phyloP scores from a whole-genome alignment of 2,113 vertebrate genomes.

The Grantiella picta region DNA sequence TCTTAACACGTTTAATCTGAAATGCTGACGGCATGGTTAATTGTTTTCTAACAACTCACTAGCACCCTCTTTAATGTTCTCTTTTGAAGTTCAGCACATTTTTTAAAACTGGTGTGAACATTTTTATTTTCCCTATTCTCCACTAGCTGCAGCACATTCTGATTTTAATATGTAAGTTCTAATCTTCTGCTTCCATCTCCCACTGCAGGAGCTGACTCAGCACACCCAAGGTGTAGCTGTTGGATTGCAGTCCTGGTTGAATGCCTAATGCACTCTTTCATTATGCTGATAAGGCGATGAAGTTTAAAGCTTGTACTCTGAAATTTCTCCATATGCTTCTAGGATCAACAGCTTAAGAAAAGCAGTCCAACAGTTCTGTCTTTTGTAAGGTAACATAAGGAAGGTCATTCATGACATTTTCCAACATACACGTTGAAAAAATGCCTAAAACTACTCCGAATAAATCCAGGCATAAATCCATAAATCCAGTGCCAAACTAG shows the following conservation, averaged over 20 bases:
- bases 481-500: neutral
- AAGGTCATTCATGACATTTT: slow-evolving; percentile 11
- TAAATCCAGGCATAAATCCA: neutral
- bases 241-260: slow-evolving; percentile 41
- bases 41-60: neutral
- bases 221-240: neutral
- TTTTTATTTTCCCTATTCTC: slow-evolving; percentile 20
- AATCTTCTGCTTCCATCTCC: slow-evolving; percentile 23
- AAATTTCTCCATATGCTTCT: slow-evolving; percentile 55
- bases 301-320: slow-evolving; percentile 16
- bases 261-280: slow-evolving; percentile 17
- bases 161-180: neutral
- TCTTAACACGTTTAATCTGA: neutral
- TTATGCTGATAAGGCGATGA: slow-evolving; percentile 47
- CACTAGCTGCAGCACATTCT: slow-evolving; percentile 5
- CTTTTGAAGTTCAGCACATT: neutral
- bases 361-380: neutral
- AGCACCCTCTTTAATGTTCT: neutral
- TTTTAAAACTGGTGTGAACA: slow-evolving; percentile 16
- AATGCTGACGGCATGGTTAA: neutral
- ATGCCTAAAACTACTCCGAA: neutral
- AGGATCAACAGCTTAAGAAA: slow-evolving; percentile 39
- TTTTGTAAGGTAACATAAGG: neutral
- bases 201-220: slow-evolving; percentile 32
- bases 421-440: neutral